phyloP scores from a whole-genome alignment of 92 coral and sea anemone species.

The Umimayanthus chanpuru region DNA sequence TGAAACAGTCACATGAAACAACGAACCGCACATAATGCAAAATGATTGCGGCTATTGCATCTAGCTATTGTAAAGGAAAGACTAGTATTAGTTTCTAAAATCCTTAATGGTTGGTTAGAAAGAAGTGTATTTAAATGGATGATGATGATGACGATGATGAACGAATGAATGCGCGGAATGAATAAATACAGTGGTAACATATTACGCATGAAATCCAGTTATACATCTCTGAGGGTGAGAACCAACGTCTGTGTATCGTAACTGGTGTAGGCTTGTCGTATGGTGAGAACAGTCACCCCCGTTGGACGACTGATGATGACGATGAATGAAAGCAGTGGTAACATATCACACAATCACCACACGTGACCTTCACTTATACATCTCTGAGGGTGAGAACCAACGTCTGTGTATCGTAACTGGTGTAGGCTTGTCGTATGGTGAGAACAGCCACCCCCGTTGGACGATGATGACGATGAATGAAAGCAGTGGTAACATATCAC shows the following conservation, averaged over 20 bases:
- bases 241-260: conserved; percentile 63
- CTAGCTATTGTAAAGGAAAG: too few species aligned
- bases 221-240: conserved; percentile 62
- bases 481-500: not conserved
- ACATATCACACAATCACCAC: not conserved
- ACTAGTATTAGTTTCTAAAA: too few species aligned
- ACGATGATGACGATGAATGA: too few species aligned
- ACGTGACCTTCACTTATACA: conserved; percentile 25
- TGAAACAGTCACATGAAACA: too few species aligned
- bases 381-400: conserved; percentile 65
- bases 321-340: too few species aligned
- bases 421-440: conserved; percentile 87
- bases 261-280: conserved; percentile 87
- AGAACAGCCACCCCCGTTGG: conserved; percentile 78
- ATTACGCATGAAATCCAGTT: conserved; percentile 2
- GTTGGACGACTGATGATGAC: conserved; percentile 18
- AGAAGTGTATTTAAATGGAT: not conserved
- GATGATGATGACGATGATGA: not conserved
- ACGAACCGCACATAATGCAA: too few species aligned
- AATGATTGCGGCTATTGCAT: too few species aligned
- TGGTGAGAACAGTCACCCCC: conserved; percentile 81
- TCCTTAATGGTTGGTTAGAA: too few species aligned
- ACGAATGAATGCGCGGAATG: too few species aligned
- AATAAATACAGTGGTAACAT: too few species aligned
- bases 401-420: conserved; percentile 66